Percentiles rank a stretch among this genome's conserved stretches.
Evolutionary conservation across 2,888 invertebrate species (phyloP).

Genomic region (Abrostola tripartita): DNA sequence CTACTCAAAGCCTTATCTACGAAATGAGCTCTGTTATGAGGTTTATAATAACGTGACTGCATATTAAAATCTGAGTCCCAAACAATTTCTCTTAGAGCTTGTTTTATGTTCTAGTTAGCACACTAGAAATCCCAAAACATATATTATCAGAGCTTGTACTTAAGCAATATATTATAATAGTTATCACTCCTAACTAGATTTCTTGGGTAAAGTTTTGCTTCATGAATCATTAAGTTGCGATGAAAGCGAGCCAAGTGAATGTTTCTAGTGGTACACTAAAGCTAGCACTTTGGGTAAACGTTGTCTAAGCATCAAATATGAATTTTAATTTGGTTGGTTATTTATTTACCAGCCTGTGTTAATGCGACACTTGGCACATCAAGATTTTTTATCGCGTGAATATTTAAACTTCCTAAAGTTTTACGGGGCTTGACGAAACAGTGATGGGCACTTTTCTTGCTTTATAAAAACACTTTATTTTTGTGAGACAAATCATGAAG

Average conservation of each 20-base stretch:
- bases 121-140: neutral
- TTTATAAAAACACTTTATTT: neutral
- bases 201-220: neutral
- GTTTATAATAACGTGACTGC: conserved; percentile 20
- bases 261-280: neutral
- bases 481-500: neutral
- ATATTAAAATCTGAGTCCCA: conserved; percentile 23
- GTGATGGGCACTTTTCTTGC: conserved; percentile 4
- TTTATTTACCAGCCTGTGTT: conserved; percentile 22
- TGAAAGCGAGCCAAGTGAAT: conserved; percentile 5
- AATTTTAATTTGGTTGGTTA: conserved; percentile 11
- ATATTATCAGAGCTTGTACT: neutral
- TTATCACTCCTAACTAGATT: neutral
- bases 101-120: neutral
- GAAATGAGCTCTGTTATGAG: conserved; percentile 17
- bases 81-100: neutral
- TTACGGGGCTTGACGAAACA: conserved; percentile 12
- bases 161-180: neutral
- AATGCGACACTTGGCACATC: conserved; percentile 19
- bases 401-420: conserved; percentile 39
- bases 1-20: conserved; percentile 18
- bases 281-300: neutral
- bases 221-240: conserved; percentile 16
- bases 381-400: conserved; percentile 32
- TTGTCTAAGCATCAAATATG: conserved; percentile 2